Percentiles rank a stretch among this genome's conserved stretches.
phyloP scores from a whole-genome alignment of 2,888 invertebrate genomes.

The Sialis fuliginosa region DNA sequence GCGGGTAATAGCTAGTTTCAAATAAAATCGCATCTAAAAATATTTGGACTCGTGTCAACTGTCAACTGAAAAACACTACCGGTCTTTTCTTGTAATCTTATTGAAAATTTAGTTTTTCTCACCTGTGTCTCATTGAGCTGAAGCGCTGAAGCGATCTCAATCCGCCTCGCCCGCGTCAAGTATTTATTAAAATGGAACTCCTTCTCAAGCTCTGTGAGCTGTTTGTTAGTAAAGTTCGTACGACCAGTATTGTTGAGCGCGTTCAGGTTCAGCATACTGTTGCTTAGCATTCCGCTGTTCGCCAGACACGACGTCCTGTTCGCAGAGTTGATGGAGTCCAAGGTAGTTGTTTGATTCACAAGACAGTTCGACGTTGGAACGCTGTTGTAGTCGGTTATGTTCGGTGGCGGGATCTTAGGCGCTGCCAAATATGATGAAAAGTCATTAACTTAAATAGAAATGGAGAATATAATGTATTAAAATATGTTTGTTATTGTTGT shows the following conservation, averaged over 20 bases:
- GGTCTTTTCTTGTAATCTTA: no score
- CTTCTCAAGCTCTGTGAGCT: slow-evolving; percentile 96
- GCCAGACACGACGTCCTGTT: slow-evolving; percentile 22
- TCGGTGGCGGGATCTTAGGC: slow-evolving; percentile 39
- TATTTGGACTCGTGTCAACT: no score
- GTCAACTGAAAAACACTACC: no score
- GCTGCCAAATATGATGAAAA: slow-evolving; percentile 29
- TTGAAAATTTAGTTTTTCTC: slow-evolving; percentile 37
- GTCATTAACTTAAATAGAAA: background rate
- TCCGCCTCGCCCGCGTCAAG: slow-evolving; percentile 86
- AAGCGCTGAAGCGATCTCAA: slow-evolving; percentile 92
- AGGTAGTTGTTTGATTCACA: slow-evolving; percentile 29
- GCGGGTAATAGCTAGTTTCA: no score
- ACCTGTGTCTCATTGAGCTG: slow-evolving; percentile 88
- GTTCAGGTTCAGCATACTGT: slow-evolving; percentile 23
- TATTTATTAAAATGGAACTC: slow-evolving; percentile 99
- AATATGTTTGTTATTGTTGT: no score
- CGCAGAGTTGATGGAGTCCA: slow-evolving; percentile 33
- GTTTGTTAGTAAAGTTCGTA: slow-evolving; percentile 99
- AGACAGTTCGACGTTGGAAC: slow-evolving; percentile 24
- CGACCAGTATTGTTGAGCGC: slow-evolving; percentile 71
- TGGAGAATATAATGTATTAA: no score
- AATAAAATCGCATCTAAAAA: no score
- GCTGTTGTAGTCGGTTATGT: slow-evolving; percentile 18
- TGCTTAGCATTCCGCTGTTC: slow-evolving; percentile 26